Evolutionary conservation across 2,888 invertebrate species (phyloP), one percentile per base, ranked within the genome.

Genomic region (Vannuccia rotundouncinata): DNA sequence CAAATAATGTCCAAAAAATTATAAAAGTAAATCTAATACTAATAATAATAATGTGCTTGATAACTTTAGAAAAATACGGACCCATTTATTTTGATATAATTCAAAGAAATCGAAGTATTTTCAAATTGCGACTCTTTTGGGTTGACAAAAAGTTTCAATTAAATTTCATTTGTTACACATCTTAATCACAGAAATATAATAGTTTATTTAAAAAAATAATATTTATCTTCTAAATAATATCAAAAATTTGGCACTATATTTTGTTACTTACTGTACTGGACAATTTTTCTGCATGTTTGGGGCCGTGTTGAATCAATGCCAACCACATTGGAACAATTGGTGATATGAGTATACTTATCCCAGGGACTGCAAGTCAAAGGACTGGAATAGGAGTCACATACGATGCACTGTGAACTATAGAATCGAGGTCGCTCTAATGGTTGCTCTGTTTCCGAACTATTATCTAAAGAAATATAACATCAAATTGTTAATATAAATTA

Each of bases 201-300:
- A n/a, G n/a, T n/a, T 45, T 45, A 13, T 45, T 17, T 45, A 45
- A 66, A 66, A 66, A 13, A 66, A 66, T 5, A 5, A n/a, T n/a
- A n/a, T n/a, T n/a, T 66, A n/a, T 22, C 25, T 13, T 22, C 5
- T 2, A 5, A 2, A 66, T 66, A 5, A n/a, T 22, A 5, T 5
- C 25, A 66, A 22, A 22, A 66, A 22, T 66, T n/a, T 66, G 66
- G 2, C 22, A 66, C 22, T 22, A n/a, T 66, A 2, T n/a, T n/a
- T 5, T n/a, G 25, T 13, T 66, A 66, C 66, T 66, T 27, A 66
- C 66, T 66, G 66, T 5, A 13, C 2, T 66, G 5, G 25, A 22
- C 25, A 66, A 66, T 66, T 66, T 66, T 66, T 66, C 66, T 66
- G 66, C 66, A 66, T 22, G 66, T 22, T 22, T 66, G 66, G 13